Conservation (phyloP, 2,888 invertebrate genomes). For the Melikaiella ostensackeni region DNA sequence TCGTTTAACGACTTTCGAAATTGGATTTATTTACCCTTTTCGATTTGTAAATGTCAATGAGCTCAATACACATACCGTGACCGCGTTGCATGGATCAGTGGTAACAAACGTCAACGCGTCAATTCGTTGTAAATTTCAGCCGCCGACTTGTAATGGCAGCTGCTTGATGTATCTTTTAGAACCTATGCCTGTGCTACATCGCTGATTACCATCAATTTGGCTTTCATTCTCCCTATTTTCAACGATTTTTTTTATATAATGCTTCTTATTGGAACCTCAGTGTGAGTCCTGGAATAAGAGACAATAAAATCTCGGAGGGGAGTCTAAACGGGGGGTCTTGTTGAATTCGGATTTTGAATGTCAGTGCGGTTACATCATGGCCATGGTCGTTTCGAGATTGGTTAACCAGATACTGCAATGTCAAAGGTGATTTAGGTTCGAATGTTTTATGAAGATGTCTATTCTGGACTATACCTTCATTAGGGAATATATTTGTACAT, state of each 20-base stretch:
- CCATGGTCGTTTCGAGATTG: neutral
- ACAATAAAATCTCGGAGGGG: conserved; percentile 35
- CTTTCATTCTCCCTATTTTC: conserved; percentile 9
- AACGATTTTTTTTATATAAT: conserved; percentile 19
- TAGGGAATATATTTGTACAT: neutral
- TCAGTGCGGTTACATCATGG: conserved; percentile 12
- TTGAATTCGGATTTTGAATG: conserved; percentile 21
- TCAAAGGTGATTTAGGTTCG: neutral
- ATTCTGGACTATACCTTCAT: neutral
- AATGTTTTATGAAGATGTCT: neutral
- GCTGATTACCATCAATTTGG: conserved; percentile 3
- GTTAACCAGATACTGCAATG: neutral
- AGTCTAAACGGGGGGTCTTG: conserved; percentile 14
- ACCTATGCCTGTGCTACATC: neutral
- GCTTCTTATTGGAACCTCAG: neutral
- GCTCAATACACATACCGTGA: neutral
- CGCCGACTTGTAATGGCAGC: neutral
- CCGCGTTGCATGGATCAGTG: neutral
- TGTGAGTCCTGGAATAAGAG: neutral
- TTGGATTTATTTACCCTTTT: neutral
- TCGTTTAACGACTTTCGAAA: conserved; percentile 1
- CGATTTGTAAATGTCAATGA: conserved; percentile 17
- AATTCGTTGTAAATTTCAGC: conserved; percentile 14
- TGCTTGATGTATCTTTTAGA: neutral
- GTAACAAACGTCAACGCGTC: conserved; percentile 6